A percentile compares a stretch with the other conserved stretches of the same genome.
Conservation (phyloP, 2,888 invertebrate genomes). For the Coelinius sp. region DNA sequence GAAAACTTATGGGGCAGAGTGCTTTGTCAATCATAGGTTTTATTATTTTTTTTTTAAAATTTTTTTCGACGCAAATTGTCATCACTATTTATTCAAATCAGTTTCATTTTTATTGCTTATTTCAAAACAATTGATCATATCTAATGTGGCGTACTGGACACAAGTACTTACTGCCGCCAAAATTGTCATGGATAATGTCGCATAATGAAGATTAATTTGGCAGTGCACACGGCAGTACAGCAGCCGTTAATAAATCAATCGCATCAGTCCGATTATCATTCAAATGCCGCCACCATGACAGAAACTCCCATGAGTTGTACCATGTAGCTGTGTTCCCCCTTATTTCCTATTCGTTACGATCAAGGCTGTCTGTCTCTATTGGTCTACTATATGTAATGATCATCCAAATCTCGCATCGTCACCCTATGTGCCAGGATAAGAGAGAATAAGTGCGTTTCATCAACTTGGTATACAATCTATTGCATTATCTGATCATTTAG, state of each 20-base stretch:
- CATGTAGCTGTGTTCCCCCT: slow-evolving; percentile 19
- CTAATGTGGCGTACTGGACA: neutral
- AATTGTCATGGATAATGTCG: slow-evolving; percentile 53
- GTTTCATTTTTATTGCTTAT: neutral
- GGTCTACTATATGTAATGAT: slow-evolving; percentile 28
- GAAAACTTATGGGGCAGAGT: too few species aligned
- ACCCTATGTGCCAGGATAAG: slow-evolving; percentile 16
- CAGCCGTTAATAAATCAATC: slow-evolving; percentile 59
- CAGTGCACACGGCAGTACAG: slow-evolving; percentile 23
- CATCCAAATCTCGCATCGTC: slow-evolving; percentile 37
- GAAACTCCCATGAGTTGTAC: neutral
- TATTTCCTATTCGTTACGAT: neutral
- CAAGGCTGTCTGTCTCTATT: neutral
- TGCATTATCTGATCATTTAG: neutral
- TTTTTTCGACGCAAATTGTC: too few species aligned
- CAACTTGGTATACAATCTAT: neutral
- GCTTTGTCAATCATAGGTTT: neutral
- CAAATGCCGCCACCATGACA: slow-evolving; percentile 55
- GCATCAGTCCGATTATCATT: slow-evolving; percentile 63
- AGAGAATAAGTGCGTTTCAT: neutral
- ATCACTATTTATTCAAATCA: neutral
- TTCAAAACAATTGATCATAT: neutral
- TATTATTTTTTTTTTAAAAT: too few species aligned
- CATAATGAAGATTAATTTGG: slow-evolving; percentile 65
- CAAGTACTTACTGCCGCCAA: slow-evolving; percentile 12